Evolutionary conservation across 2,113 vertebrate genomes (phyloP), one percentile per base, ranked within the genome.

Genomic region (Etheostoma spectabile): DNA sequence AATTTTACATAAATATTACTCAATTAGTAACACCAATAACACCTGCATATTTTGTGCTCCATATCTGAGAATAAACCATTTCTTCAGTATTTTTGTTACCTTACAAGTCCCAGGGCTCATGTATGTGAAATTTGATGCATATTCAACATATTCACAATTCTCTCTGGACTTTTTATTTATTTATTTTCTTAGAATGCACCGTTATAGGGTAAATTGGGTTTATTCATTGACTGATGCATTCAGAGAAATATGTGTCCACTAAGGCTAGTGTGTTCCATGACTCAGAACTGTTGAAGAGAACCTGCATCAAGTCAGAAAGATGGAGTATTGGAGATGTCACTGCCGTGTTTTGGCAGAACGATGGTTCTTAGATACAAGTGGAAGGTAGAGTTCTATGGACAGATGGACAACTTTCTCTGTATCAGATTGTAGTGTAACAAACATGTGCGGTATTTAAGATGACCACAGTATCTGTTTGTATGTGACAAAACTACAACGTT

Each of bases 1-100:
- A 14, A 8, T 73, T 63, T 79, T 49, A 30, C 55, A 56, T 13
- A 56, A 61, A 51, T 52, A 52, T 66, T 21, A 33, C 53, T 60
- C 38, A 2, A 42, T 42, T 11, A 11, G 3, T 42, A 11, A 42
- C 8, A 42, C 38, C 38, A 42, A 42, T 42, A 42, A 42, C 55
- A 67, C 2, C 2, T 62, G n/a, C 38, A 59, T 60, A 46, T 70
- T 48, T 55, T 63, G 55, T 52, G 12, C 5, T 48, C 33, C n/a
- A 53, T 19, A n/a, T 52, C 45, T 76, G 16, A 21, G 53, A 30
- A 49, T 49, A 51, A 16, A 19, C 8, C 24, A 22, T 16, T 51
- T 65, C 14, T 27, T 4, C 15, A 27, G 22, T 71, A 57, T 30
- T 19, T 72, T 21, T 59, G 38, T 46, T 45, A n/a, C n/a, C n/a